These are phyloP conservation scores for Slavum lentiscoides DNA, from an alignment of 2,888 invertebrate genomes.

Conservation along the genomic window DNA sequence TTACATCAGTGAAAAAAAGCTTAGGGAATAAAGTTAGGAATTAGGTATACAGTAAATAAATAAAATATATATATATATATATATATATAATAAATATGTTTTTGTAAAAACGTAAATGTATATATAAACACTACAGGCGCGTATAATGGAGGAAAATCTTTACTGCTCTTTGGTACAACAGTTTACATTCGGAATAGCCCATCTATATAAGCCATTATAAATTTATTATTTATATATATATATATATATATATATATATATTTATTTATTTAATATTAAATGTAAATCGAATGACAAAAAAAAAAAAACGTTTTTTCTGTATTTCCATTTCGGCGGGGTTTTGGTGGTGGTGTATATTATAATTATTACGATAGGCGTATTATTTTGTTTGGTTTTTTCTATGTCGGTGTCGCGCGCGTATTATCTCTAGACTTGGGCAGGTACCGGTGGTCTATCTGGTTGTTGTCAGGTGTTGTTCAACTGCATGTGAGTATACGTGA, in stretches of 20 bases:
- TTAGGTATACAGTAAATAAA: constrained; percentile 11
- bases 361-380: no score
- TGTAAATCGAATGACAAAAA: constrained; percentile 11
- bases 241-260: no score
- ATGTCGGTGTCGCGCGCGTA: constrained; percentile 9
- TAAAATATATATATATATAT: not conserved
- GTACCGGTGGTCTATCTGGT: constrained; percentile 48
- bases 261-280: not conserved
- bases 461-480: constrained; percentile 57
- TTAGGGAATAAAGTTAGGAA: constrained; percentile 35
- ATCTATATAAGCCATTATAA: constrained; percentile 16
- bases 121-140: constrained; percentile 17
- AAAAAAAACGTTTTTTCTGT: not conserved
- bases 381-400: not conserved
- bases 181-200: constrained; percentile 3
- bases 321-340: not conserved
- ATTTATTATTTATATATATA: constrained; percentile 1
- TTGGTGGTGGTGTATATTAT: no score
- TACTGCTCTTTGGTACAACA: constrained; percentile 21
- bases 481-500: constrained; percentile 63
- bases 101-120: not conserved
- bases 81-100: not conserved
- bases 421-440: constrained; percentile 35
- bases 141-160: constrained; percentile 4
- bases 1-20: constrained; percentile 17